Evolutionary conservation across 30 jellyfish, hydroid and myxozoan genomes (phyloP), one percentile per base, ranked within the genome.

Genomic region (Cassiopea xamachana): DNA sequence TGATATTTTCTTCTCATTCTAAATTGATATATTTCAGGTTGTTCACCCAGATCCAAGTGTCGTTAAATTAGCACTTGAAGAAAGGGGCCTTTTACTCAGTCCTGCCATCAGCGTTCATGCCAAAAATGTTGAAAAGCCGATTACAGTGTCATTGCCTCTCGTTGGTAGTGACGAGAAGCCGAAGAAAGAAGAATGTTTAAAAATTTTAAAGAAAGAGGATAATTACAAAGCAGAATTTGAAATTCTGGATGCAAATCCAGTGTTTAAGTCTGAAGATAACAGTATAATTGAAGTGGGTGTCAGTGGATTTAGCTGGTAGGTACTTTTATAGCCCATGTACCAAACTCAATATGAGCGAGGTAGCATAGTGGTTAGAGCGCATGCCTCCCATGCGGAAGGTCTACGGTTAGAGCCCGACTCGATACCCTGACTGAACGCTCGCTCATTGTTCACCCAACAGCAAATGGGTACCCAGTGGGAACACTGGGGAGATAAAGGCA

Each of bases 91-190:
- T 2, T 17, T 62, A 1, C 69, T 75, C 14, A 39, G 44, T 8
- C 68, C 68, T 46, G 84, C 84, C 7, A 58, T 75, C 15, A 75
- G 46, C 14, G 84, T 75, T 18, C 84, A 75, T 1, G 46, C 46
- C 6, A 39, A 27, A 16, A 39, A 75, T 17, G 7, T 44, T 27
- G 46, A 1, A 48, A 50, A 75, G 27, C 84, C 84, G 4, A 55
- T 46, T 75, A 3, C 19, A 46, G 27, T 75, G 6, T 27, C 84
- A 39, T 39, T 75, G 69, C 84, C 84, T 16, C 68, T 75, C 7
- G 1, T 75, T 39, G 27, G 13, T 13, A 58, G 14, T n/a, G n/a
- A n/a, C n/a, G n/a, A n/a, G n/a, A n/a, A n/a, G n/a, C n/a, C n/a
- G n/a, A n/a, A n/a, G n/a, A n/a, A 6, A 8, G 19, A 45, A 50